Base-by-base conservation (phyloP, 2,113 vertebrate genomes). In the Phrynosoma platyrhinos region DNA sequence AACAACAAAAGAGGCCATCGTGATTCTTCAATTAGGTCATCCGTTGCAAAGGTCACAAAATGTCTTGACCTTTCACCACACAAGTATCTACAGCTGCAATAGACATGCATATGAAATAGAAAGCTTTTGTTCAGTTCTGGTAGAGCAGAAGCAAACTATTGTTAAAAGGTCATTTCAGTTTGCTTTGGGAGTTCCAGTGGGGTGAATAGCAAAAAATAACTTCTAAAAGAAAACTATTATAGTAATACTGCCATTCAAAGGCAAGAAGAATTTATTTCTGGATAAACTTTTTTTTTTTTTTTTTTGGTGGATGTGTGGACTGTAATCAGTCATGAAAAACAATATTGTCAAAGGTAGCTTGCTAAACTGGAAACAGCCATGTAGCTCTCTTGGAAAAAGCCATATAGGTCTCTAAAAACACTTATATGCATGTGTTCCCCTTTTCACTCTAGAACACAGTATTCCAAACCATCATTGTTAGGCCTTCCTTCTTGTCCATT, bases 81-180 rank as follows among this genome's bases (percentile, higher is more conserved):
- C 52, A 93, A 89, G 30, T 88, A 92, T 80, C 90, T 89, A 78
- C 75, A 7, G 80, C 86, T 42, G 86, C 88, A 79, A 71, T 91
- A 92, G 82, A 68, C 84, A 88, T 90, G 78, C 82, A 84, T 75
- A 69, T 89, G 87, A 90, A 71, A 95, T 92, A 95, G 90, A 93
- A 94, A 91, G 88, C 87, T 88, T 94, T 95, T 93, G 92, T 95
- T 93, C 87, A 53, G 58, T 86, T 47, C 66, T 77, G 87, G 79
- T 68, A 87, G 90, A 92, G 92, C 92, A 95, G 93, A 94, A 95
- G 88, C 82, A 93, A 92, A 86, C 91, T 81, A 62, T 88, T 95
- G 84, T 90, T 91, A 81, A 90, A 91, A 94, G 91, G 90, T 94
- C 89, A 92, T 90, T 91, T 82, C 88, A 80, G 40, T 85, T 93